Evolutionary conservation across 2,113 vertebrate species (phyloP), one percentile per base, ranked within the genome.

Genomic region (Epinephelus lanceolatus): DNA sequence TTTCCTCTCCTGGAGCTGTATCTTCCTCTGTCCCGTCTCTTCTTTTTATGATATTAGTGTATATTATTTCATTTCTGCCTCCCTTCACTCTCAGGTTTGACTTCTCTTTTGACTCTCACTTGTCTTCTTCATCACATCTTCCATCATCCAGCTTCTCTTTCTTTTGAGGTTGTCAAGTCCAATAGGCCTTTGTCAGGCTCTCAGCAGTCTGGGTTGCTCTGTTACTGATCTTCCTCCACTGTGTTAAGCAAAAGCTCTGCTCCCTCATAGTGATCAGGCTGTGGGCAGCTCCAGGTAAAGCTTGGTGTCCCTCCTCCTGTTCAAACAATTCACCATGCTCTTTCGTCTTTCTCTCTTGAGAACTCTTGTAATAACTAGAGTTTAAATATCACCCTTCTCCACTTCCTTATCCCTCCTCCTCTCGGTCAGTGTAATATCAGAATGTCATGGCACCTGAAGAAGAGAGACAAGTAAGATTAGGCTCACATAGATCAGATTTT

Each of bases 111-210:
- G 37, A 47, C 57, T 25, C 18, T 40, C 4, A 23, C 53, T 14
- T 1, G 6, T 27, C 68, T 52, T 70, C 18, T 14, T n/a, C 17
- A 11, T 33, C 17, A 33, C 74, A 4, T 51, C 30, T 3, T 66
- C 19, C 0, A 11, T 42, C 42, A 42, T 42, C 42, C 42, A 11
- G 42, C 17, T 62, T 53, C 27, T 71, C 27, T 47, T 69, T 23
- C 23, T 53, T 76, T 30, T 60, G 17, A 21, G 37, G 27, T 65
- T 66, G 45, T 91, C 72, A 93, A 88, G 78, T 93, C 85, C 87
- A 70, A 62, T 67, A 72, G 27, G 57, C 51, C 25, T 83, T 73
- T 11, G 59, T 83, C 15, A 42, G 33, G 42, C 8, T 51, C 65
- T 76, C 33, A 40, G 51, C 55, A 67, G 53, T 51, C 6, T 63